Conservation (phyloP, 2,888 invertebrate genomes). For the Lysandra coridon region DNA sequence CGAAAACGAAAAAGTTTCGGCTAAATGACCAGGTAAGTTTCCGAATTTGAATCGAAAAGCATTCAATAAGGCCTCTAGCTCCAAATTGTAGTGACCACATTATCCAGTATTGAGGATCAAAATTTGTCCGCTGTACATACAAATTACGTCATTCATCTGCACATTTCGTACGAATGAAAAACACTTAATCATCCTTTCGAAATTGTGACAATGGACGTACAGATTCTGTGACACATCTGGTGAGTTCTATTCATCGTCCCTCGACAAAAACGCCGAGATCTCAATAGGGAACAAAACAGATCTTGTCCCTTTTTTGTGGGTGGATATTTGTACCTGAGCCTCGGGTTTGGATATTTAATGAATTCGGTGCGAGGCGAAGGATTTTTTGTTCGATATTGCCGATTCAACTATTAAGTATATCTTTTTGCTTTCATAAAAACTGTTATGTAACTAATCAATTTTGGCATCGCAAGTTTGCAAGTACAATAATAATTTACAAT, state of each 20-base stretch:
- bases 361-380: background rate
- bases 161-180: constrained; percentile 4
- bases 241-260: constrained; percentile 54
- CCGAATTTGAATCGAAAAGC: too few relatives aligned
- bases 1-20: too few relatives aligned
- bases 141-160: constrained; percentile 7
- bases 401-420: background rate
- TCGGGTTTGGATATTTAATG: constrained; percentile 27
- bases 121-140: background rate
- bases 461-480: background rate
- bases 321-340: constrained; percentile 46
- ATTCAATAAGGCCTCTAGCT: too few relatives aligned
- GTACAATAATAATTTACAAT: background rate
- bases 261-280: constrained; percentile 48
- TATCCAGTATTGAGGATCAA: background rate
- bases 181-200: constrained; percentile 18
- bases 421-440: background rate
- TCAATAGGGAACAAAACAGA: constrained; percentile 49
- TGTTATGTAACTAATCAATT: background rate
- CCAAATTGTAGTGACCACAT: background rate
- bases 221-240: constrained; percentile 51
- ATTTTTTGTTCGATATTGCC: constrained; percentile 8
- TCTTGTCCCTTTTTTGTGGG: constrained; percentile 43
- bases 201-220: background rate
- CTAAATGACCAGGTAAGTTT: too few relatives aligned